Evolutionary conservation across 2,113 vertebrate genomes (phyloP).

Genomic region (Coracopsis vasa): DNA sequence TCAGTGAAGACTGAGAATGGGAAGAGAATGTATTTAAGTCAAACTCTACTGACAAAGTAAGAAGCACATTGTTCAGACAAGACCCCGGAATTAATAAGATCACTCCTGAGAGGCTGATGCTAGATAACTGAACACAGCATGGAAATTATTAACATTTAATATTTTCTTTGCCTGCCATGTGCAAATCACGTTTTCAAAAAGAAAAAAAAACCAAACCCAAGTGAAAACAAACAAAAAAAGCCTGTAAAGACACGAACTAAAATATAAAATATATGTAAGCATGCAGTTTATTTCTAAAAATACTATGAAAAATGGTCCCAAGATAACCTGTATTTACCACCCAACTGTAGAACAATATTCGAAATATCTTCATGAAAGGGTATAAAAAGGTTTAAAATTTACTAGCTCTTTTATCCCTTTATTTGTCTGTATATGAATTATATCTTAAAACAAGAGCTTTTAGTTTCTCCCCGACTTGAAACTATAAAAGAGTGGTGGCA

Average conservation of each 20-base stretch:
- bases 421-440: background rate
- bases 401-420: background rate
- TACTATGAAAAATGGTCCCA: background rate
- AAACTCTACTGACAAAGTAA: background rate
- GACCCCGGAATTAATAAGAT: background rate
- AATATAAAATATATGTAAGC: background rate
- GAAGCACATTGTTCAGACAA: background rate
- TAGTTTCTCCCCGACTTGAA: background rate
- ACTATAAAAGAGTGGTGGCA: background rate
- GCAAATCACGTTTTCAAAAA: background rate
- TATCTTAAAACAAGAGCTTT: background rate
- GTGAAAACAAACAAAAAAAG: background rate
- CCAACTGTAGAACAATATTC: background rate
- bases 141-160: background rate
- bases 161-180: background rate
- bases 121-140: background rate
- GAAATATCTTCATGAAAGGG: background rate
- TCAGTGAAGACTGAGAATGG: background rate
- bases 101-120: background rate
- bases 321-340: background rate
- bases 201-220: rapidly evolving
- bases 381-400: background rate
- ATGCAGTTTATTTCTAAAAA: background rate
- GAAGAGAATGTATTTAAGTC: slow-evolving; percentile 23
- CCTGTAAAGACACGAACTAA: background rate